Conservation (phyloP, 2,888 invertebrate genomes). For the Muscina levida region DNA sequence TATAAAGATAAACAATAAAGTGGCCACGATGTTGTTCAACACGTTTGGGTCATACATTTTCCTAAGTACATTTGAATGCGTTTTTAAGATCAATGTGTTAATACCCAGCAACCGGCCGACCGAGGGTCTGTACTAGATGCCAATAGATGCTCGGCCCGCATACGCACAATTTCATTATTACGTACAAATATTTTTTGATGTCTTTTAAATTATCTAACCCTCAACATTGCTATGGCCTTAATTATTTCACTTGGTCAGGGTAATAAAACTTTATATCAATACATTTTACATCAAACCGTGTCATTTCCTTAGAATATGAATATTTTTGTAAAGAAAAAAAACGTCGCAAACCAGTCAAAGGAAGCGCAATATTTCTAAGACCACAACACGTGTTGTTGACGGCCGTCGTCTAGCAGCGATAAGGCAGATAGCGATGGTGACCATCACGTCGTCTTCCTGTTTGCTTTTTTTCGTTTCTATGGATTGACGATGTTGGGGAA, state of each 20-base stretch:
- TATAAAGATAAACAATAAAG: too few relatives aligned
- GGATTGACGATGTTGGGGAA: not conserved
- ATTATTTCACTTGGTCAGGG: not conserved
- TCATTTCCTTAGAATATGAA: too few relatives aligned
- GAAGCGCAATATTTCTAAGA: too few relatives aligned
- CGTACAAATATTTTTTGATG: slow-evolving; percentile 5
- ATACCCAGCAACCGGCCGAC: not conserved
- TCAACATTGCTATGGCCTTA: too few relatives aligned
- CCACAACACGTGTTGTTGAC: slow-evolving; percentile 10
- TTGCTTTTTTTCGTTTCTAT: not conserved
- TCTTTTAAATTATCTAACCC: slow-evolving; percentile 27
- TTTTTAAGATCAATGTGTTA: slow-evolving; percentile 16
- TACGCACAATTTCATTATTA: not conserved
- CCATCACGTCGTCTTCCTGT: not conserved
- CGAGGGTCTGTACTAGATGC: too few relatives aligned
- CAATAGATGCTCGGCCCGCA: too few relatives aligned
- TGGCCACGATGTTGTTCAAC: not conserved
- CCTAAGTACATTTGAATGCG: slow-evolving; percentile 1
- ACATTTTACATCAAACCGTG: too few relatives aligned
- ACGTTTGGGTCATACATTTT: slow-evolving; percentile 24
- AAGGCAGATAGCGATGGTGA: not conserved
- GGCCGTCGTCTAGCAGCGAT: not conserved
- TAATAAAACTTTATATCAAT: slow-evolving; percentile 9
- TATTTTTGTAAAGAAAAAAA: too few relatives aligned
- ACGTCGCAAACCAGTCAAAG: too few relatives aligned